phyloP scores from a whole-genome alignment of 1,140 invertebrate species.

The Orius insidiosus region DNA sequence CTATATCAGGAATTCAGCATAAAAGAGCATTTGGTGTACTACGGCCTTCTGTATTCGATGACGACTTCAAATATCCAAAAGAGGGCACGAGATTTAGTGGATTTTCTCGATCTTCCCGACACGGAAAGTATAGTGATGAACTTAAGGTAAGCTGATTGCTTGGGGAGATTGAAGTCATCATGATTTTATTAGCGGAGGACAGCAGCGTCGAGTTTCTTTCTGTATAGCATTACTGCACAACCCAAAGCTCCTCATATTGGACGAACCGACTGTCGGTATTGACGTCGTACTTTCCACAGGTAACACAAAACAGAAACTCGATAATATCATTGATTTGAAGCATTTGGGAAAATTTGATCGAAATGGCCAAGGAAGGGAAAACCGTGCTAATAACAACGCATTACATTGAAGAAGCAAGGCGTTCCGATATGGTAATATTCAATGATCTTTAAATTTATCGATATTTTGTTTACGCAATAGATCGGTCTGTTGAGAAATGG shows the following conservation, averaged over 20 bases:
- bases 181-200: slow-evolving; percentile 78
- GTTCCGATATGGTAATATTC: slow-evolving; percentile 33
- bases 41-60: slow-evolving; percentile 34
- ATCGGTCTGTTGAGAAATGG: slow-evolving; percentile 19
- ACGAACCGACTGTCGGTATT: slow-evolving; percentile 82
- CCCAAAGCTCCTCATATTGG: slow-evolving; percentile 72
- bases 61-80: slow-evolving; percentile 21
- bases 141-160: slow-evolving; percentile 58
- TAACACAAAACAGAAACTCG: no score
- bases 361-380: slow-evolving; percentile 30
- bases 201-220: slow-evolving; percentile 70
- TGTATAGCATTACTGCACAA: slow-evolving; percentile 71
- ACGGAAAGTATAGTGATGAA: slow-evolving; percentile 49
- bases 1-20: slow-evolving; percentile 37
- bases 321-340: no score
- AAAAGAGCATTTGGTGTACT: slow-evolving; percentile 34
- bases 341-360: slow-evolving; percentile 18
- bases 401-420: slow-evolving; percentile 80
- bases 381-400: slow-evolving; percentile 81
- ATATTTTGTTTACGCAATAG: no score
- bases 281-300: slow-evolving; percentile 75
- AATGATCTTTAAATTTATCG: no score
- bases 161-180: no score
- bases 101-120: slow-evolving; percentile 38
- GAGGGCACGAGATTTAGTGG: slow-evolving; percentile 31